Percentiles rank a stretch among this genome's conserved stretches.
Evolutionary conservation across 2,113 vertebrate species (phyloP).

Genomic region (Catagonus wagneri): DNA sequence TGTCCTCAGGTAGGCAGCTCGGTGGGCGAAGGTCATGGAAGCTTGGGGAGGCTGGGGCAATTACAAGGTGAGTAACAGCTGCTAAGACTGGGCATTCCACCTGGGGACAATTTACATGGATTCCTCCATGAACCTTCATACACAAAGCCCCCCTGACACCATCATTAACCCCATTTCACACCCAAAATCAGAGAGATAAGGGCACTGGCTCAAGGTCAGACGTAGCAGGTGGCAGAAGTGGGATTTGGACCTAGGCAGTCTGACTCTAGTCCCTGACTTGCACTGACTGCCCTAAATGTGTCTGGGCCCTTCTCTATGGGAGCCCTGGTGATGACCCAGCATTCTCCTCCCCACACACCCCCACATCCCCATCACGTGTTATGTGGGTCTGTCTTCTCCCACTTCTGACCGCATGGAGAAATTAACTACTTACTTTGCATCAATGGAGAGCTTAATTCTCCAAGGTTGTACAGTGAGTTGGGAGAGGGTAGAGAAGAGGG

Average conservation of each 20-base stretch:
- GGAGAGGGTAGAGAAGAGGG: background rate
- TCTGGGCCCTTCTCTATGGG: background rate
- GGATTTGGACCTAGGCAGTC: background rate
- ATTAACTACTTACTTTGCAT: background rate
- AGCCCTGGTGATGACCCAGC: background rate
- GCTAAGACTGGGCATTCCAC: accelerated
- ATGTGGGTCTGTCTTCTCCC: background rate
- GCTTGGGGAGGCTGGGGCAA: accelerated
- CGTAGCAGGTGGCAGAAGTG: background rate
- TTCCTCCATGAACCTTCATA: background rate
- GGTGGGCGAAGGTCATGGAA: accelerated
- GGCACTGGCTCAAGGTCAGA: background rate
- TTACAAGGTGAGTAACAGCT: too few relatives aligned
- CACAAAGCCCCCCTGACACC: background rate
- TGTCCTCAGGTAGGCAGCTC: constrained; percentile 87
- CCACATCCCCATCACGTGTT: accelerated
- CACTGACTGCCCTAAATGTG: too few relatives aligned
- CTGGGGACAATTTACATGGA: background rate
- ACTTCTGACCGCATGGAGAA: background rate
- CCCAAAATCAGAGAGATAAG: background rate
- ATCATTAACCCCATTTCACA: background rate
- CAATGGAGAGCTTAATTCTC: background rate
- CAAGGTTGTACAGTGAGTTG: background rate
- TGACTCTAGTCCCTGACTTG: background rate
- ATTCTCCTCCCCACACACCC: background rate